These are phyloP conservation scores for Hypomecis punctinalis DNA, from an alignment of 2,888 invertebrate species.

Conservation along the genomic window DNA sequence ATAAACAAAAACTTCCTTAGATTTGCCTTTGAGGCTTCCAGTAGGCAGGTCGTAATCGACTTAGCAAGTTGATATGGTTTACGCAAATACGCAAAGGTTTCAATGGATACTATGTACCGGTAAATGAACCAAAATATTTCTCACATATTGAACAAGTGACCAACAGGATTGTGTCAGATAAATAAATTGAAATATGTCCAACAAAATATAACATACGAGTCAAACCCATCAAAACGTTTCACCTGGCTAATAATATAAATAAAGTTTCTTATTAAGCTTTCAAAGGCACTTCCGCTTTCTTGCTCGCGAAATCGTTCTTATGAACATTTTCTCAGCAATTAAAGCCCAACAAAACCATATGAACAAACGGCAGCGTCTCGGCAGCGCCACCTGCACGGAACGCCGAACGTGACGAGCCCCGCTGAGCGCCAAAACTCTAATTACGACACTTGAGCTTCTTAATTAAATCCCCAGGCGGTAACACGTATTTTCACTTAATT, in stretches of 20 bases:
- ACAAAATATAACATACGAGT: too few relatives aligned
- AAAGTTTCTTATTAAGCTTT: conserved; percentile 12
- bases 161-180: too few relatives aligned
- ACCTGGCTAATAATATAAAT: neutral
- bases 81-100: too few relatives aligned
- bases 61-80: too few relatives aligned
- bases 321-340: conserved; percentile 3
- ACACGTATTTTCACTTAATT: conserved; percentile 54
- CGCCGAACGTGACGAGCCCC: conserved; percentile 33
- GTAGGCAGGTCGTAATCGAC: too few relatives aligned
- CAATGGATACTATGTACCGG: too few relatives aligned
- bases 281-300: conserved; percentile 1
- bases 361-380: conserved; percentile 31
- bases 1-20: too few relatives aligned
- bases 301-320: neutral
- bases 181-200: too few relatives aligned
- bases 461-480: conserved; percentile 59
- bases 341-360: conserved; percentile 23
- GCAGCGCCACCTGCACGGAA: conserved; percentile 36
- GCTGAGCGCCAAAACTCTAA: conserved; percentile 51
- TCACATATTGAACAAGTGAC: too few relatives aligned
- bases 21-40: too few relatives aligned
- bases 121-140: too few relatives aligned
- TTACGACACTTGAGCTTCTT: conserved; percentile 64
- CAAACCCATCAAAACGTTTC: neutral